These are phyloP conservation scores for Chironomus tepperi DNA, from an alignment of 1,140 invertebrate species.

Conservation along the genomic window DNA sequence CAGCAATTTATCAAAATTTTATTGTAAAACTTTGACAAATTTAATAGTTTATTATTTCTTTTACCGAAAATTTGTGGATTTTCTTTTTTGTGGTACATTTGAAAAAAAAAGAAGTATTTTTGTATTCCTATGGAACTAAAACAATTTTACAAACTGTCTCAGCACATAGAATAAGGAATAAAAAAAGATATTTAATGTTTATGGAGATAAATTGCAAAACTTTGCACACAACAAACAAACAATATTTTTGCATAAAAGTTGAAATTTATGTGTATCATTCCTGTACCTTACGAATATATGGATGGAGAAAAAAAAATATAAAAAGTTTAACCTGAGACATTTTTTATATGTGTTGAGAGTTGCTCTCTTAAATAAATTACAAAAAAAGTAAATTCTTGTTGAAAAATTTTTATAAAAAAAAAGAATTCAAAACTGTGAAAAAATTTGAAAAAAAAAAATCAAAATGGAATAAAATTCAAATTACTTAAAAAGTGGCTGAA, in stretches of 20 bases:
- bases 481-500: not conserved
- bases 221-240: not conserved
- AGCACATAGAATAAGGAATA: not conserved
- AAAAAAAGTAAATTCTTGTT: not conserved
- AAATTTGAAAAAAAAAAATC: not conserved
- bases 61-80: not conserved
- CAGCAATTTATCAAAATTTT: conserved; percentile 9
- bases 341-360: not conserved
- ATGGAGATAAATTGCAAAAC: conserved; percentile 13
- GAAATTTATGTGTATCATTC: not conserved
- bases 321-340: not conserved
- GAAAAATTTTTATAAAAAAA: not conserved
- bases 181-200: not conserved
- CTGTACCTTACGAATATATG: not conserved
- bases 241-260: not conserved
- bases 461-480: not conserved
- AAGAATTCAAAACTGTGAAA: not conserved
- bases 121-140: not conserved
- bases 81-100: no score
- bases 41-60: conserved; percentile 15
- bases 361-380: not conserved
- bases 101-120: conserved; percentile 1
- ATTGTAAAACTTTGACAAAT: conserved; percentile 14
- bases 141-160: not conserved
- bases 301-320: not conserved